A percentile compares a stretch with the other conserved stretches of the same genome.
phyloP scores from a whole-genome alignment of 2,888 invertebrate species.

The Mimas tiliae region DNA sequence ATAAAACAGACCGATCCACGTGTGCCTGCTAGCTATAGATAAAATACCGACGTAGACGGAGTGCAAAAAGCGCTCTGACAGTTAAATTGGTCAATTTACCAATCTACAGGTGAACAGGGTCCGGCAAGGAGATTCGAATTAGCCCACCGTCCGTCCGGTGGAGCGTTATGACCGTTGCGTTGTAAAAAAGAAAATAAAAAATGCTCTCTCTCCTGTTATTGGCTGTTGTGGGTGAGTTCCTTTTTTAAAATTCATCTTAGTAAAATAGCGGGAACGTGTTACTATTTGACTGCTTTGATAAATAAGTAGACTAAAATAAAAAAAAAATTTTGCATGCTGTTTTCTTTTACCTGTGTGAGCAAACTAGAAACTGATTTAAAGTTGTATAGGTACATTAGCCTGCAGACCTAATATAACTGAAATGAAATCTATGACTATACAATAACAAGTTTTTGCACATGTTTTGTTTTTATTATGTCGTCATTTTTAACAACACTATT shows the following conservation, averaged over 20 bases:
- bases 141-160: slow-evolving; percentile 16
- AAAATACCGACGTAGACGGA: slow-evolving; percentile 14
- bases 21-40: slow-evolving; percentile 13
- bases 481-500: too few species aligned
- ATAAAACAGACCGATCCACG: slow-evolving; percentile 6
- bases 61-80: slow-evolving; percentile 65
- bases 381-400: too few species aligned
- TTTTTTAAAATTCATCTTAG: slow-evolving; percentile 27
- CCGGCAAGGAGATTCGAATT: slow-evolving; percentile 30
- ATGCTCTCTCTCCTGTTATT: slow-evolving; percentile 41
- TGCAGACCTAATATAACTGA: too few species aligned
- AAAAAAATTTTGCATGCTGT: too few species aligned
- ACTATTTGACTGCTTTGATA: not conserved
- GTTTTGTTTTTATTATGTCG: too few species aligned
- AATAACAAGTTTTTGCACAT: too few species aligned
- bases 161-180: slow-evolving; percentile 15
- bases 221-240: slow-evolving; percentile 43
- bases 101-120: slow-evolving; percentile 61
- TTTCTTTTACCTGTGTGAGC: too few species aligned
- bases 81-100: slow-evolving; percentile 73
- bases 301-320: not conserved
- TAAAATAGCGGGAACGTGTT: not conserved
- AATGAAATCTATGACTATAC: too few species aligned
- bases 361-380: too few species aligned
- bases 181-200: slow-evolving; percentile 36